Evolutionary conservation across 1,140 invertebrate genomes (phyloP).

Genomic region (Pseudomyrmex concolor): DNA sequence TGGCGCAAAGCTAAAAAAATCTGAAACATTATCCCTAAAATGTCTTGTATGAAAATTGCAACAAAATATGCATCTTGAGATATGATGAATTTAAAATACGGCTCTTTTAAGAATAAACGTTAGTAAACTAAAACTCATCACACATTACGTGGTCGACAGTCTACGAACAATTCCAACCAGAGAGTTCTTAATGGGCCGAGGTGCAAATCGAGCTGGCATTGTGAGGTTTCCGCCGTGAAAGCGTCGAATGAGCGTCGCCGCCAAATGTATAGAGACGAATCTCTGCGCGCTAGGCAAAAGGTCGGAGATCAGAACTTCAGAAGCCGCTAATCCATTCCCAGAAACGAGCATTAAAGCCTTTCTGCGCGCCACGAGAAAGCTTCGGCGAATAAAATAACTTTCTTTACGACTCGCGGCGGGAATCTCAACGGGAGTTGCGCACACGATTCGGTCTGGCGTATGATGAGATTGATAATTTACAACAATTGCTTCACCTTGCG

Average conservation of each 20-base stretch:
- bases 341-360: constrained; percentile 23
- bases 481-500: not conserved
- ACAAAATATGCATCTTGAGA: not conserved
- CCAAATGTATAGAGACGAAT: constrained; percentile 27
- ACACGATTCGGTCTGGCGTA: not conserved
- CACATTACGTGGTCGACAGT: constrained; percentile 8
- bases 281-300: constrained; percentile 33
- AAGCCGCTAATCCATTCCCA: constrained; percentile 50
- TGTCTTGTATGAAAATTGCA: too few relatives aligned
- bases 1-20: too few relatives aligned
- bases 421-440: not conserved
- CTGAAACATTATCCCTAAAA: too few relatives aligned
- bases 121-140: constrained; percentile 5
- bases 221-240: constrained; percentile 26
- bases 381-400: constrained; percentile 36
- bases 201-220: constrained; percentile 14
- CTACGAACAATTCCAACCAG: constrained; percentile 22
- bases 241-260: constrained; percentile 17
- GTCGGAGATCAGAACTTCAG: constrained; percentile 54
- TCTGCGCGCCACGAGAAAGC: not conserved
- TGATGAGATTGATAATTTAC: constrained; percentile 35
- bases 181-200: too few relatives aligned
- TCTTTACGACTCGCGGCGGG: constrained; percentile 45
- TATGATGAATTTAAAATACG: constrained; percentile 13
- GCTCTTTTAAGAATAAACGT: constrained; percentile 18